These are phyloP conservation scores for Pissodes strobi DNA, from an alignment of 1,140 invertebrate genomes.

Conservation along the genomic window DNA sequence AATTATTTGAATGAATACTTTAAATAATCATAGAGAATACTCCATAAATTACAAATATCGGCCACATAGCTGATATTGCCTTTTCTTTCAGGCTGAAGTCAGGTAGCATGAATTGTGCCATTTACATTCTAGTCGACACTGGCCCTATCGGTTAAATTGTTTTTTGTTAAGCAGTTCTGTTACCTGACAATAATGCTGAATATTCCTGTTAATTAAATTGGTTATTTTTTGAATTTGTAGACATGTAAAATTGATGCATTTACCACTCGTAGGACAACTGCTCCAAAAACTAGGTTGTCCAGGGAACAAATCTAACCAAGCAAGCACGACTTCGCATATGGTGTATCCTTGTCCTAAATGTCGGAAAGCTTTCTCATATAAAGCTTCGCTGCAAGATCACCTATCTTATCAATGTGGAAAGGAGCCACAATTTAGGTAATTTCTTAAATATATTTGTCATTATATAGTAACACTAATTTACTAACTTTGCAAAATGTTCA, in stretches of 20 bases:
- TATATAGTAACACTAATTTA: background rate
- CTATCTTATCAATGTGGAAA: constrained; percentile 13
- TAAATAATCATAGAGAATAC: no score
- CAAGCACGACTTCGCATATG: background rate
- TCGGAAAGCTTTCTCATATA: constrained; percentile 1
- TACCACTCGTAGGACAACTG: background rate
- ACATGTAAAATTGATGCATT: constrained; percentile 17
- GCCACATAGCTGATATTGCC: no score
- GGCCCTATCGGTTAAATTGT: no score
- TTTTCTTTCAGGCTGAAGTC: no score
- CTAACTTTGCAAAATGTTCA: no score
- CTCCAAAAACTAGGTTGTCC: constrained; percentile 1
- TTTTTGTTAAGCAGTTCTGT: no score
- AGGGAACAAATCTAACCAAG: background rate
- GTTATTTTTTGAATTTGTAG: background rate
- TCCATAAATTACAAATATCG: no score
- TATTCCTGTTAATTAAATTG: background rate
- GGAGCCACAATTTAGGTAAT: constrained; percentile 14
- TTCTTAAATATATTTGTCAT: background rate
- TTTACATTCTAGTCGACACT: no score
- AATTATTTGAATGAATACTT: no score
- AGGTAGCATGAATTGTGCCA: no score
- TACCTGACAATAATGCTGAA: no score
- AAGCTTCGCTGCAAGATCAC: constrained; percentile 2
- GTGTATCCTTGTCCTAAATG: constrained; percentile 10